phyloP scores from a whole-genome alignment of 2,113 vertebrate genomes.

The Anguilla rostrata region DNA sequence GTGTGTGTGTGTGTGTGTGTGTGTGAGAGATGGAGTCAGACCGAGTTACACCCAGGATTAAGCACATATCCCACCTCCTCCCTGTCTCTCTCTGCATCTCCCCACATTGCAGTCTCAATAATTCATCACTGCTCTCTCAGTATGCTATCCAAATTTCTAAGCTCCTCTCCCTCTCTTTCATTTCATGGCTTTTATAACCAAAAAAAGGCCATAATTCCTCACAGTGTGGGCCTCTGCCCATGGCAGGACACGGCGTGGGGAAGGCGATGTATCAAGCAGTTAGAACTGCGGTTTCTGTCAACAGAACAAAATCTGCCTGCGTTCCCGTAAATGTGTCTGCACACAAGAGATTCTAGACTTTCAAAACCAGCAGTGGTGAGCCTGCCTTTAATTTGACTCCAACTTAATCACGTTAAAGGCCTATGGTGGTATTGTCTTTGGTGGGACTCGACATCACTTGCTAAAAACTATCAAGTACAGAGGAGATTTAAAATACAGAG shows the following conservation, averaged over 20 bases:
- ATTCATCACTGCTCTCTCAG: constrained; percentile 55
- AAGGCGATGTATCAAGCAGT: background rate
- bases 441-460: background rate
- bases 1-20: constrained; percentile 6
- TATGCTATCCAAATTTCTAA: constrained; percentile 48
- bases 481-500: constrained; percentile 30
- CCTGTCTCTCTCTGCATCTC: constrained; percentile 12
- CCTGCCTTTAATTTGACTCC: background rate
- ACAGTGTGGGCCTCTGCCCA: background rate
- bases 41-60: constrained; percentile 45
- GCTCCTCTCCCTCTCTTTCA: constrained; percentile 20
- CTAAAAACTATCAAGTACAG: constrained; percentile 20
- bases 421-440: background rate
- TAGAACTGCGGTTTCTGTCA: background rate
- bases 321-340: background rate
- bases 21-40: constrained; percentile 2
- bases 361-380: background rate
- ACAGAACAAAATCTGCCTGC: background rate
- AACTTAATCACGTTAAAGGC: background rate
- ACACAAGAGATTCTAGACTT: background rate
- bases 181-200: constrained; percentile 19
- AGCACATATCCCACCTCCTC: constrained; percentile 37
- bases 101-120: constrained; percentile 59
- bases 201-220: background rate
- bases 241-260: background rate